Percentiles rank a stretch among this genome's conserved stretches.
Conservation (phyloP, 2,113 vertebrate species). For the Anhinga anhinga region DNA sequence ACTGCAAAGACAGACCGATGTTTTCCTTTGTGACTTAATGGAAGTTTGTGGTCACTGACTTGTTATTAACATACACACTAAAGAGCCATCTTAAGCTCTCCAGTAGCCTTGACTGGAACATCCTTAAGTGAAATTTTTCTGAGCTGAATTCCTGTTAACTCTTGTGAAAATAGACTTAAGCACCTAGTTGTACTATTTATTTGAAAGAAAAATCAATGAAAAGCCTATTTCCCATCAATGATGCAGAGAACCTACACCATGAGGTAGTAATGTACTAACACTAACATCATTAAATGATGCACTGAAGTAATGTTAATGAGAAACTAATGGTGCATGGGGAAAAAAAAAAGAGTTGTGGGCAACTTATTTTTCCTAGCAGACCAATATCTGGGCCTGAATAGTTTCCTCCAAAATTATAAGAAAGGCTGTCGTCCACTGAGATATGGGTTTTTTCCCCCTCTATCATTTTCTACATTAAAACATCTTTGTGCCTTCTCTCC, state of each 20-base stretch:
- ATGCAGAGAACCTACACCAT: background rate
- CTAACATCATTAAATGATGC: background rate
- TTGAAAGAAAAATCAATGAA: background rate
- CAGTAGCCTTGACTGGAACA: background rate
- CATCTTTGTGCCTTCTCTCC: background rate
- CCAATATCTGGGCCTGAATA: background rate
- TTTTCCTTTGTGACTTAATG: background rate
- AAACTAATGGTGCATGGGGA: background rate
- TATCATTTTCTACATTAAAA: background rate
- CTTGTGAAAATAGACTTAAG: background rate
- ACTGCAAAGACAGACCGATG: background rate
- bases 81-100: background rate
- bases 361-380: background rate
- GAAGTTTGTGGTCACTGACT: background rate
- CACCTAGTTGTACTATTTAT: background rate
- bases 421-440: background rate
- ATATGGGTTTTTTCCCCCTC: background rate
- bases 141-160: background rate
- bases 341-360: background rate
- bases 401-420: background rate
- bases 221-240: background rate
- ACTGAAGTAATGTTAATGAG: background rate
- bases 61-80: background rate
- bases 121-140: background rate
- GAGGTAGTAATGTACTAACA: background rate